These are phyloP conservation scores for Hydropsyche tenuis DNA, from an alignment of 1,140 invertebrate species.

Conservation along the genomic window DNA sequence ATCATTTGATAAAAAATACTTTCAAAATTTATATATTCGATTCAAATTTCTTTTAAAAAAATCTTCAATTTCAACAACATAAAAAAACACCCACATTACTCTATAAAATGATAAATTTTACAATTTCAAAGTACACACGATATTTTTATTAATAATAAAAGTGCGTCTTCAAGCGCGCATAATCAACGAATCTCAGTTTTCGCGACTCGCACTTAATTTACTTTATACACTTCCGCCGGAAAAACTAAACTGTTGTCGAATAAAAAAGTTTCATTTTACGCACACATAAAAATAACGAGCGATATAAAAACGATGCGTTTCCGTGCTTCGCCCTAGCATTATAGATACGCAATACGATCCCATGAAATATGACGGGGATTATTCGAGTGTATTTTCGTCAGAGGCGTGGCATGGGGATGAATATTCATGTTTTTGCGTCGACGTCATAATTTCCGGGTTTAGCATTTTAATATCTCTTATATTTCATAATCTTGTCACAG, in stretches of 20 bases:
- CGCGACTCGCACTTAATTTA: not conserved
- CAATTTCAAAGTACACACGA: no score
- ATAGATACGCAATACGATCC: no score
- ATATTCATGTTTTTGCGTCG: not conserved
- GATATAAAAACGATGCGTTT: no score
- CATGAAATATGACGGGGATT: no score
- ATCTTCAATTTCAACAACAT: no score
- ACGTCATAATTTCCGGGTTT: slow-evolving; percentile 2
- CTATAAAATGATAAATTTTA: no score
- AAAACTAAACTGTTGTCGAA: not conserved
- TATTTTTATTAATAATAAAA: no score
- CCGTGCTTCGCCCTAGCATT: no score
- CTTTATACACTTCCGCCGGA: not conserved
- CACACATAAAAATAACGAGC: not conserved
- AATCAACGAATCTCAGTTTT: not conserved
- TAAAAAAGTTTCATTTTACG: slow-evolving; percentile 9
- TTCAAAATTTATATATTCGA: no score
- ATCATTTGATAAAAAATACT: no score
- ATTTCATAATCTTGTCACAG: slow-evolving; percentile 27
- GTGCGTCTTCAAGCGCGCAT: not conserved
- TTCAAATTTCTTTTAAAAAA: no score
- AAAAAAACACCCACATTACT: no score
- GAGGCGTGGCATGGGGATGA: slow-evolving; percentile 1
- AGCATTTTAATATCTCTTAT: slow-evolving; percentile 15
- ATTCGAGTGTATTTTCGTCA: not conserved